Evolutionary conservation across 2,797 vertebrate species (phyloP).

Genomic region (Rhynchotus rufescens): DNA sequence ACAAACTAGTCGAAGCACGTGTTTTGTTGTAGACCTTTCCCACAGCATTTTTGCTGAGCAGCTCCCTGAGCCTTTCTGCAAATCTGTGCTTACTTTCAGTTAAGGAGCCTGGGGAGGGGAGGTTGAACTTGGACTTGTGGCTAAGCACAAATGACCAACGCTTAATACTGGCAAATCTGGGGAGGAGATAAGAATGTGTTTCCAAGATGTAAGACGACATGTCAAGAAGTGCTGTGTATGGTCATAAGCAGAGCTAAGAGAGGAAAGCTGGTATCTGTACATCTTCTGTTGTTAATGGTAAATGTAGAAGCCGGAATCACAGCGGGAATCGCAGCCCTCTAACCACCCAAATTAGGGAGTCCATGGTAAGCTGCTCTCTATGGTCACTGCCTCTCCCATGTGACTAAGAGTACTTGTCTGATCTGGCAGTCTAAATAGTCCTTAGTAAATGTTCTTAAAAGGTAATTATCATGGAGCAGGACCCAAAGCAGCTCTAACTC

Average conservation of each 20-base stretch:
- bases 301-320: background rate
- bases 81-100: background rate
- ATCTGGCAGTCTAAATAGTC: background rate
- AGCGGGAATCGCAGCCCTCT: background rate
- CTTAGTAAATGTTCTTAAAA: background rate
- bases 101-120: background rate
- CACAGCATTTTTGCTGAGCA: background rate
- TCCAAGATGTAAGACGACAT: background rate
- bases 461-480: accelerated
- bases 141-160: background rate
- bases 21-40: background rate
- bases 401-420: background rate
- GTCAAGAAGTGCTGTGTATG: no score
- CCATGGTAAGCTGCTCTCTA: background rate
- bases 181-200: background rate
- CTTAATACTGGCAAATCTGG: background rate
- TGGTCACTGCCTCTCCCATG: background rate
- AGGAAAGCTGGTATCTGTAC: background rate
- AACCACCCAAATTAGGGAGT: background rate
- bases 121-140: background rate
- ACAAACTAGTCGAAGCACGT: background rate
- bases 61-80: background rate
- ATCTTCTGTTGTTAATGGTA: background rate
- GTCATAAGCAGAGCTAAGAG: background rate
- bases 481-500: background rate